phyloP scores from a whole-genome alignment of 2,888 invertebrate genomes.

The Dascillus cervinus region DNA sequence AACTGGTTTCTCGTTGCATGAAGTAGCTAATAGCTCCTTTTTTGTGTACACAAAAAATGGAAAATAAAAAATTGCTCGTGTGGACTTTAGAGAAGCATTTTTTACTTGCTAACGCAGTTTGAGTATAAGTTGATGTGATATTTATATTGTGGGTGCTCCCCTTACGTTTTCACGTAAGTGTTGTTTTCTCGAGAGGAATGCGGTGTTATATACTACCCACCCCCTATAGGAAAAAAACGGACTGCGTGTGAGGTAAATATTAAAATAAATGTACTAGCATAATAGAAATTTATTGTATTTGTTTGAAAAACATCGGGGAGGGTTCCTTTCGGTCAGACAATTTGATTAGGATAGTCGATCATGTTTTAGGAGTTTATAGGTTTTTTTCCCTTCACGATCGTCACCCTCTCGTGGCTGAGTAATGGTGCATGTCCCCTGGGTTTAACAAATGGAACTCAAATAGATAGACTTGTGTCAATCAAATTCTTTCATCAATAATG shows the following conservation, averaged over 20 bases:
- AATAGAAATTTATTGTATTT: too few relatives aligned
- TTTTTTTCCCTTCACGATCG: too few relatives aligned
- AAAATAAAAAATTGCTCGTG: too few relatives aligned
- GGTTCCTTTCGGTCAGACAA: conserved; percentile 7
- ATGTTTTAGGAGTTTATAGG: too few relatives aligned
- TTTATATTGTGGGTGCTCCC: conserved; percentile 14
- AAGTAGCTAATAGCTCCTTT: too few relatives aligned
- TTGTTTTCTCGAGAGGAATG: conserved; percentile 16
- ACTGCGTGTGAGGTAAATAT: too few relatives aligned
- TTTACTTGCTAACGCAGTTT: conserved; percentile 11
- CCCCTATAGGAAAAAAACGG: too few relatives aligned
- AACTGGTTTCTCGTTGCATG: too few relatives aligned
- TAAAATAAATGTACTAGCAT: too few relatives aligned
- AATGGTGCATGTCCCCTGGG: conserved; percentile 13
- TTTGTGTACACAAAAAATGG: too few relatives aligned
- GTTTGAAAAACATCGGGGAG: too few relatives aligned
- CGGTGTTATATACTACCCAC: conserved; percentile 13
- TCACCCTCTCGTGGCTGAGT: conserved; percentile 5
- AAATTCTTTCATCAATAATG: conserved; percentile 12
- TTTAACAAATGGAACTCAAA: conserved; percentile 16
- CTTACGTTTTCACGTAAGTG: conserved; percentile 13
- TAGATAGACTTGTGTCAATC: conserved; percentile 18
- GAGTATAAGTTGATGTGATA: conserved; percentile 14
- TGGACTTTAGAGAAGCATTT: conserved; percentile 7
- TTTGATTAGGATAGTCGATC: conserved; percentile 12